phyloP scores from a whole-genome alignment of 2,797 vertebrate genomes.

The Poecilia picta region DNA sequence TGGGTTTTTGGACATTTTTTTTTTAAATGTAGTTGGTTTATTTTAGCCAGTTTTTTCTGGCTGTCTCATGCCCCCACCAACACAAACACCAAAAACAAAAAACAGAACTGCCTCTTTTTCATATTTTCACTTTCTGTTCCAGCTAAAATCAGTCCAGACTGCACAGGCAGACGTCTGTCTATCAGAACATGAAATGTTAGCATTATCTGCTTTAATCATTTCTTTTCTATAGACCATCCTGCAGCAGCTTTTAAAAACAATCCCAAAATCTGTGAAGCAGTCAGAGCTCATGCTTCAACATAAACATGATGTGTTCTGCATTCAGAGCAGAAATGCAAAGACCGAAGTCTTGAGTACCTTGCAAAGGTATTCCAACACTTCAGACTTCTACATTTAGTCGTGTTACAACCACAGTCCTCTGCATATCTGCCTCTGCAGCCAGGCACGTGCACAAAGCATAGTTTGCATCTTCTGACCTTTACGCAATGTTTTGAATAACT shows the following conservation, averaged over 20 bases:
- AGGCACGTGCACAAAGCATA: background rate
- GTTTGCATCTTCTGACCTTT: background rate
- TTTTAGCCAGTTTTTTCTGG: background rate
- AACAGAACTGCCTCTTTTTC: conserved; percentile 5
- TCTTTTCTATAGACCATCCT: background rate
- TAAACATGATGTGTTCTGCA: background rate
- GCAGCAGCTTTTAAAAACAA: background rate
- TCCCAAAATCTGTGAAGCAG: background rate
- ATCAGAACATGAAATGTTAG: background rate
- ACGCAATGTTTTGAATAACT: background rate
- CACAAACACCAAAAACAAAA: background rate
- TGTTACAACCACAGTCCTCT: background rate
- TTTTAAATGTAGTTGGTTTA: background rate
- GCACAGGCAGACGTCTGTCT: background rate
- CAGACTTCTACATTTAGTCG: background rate
- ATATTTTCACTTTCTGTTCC: conserved; percentile 7
- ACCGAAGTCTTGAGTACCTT: background rate
- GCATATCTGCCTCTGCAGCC: background rate
- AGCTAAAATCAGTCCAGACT: background rate
- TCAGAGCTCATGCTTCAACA: background rate
- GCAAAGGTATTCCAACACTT: background rate
- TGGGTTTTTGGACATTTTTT: background rate
- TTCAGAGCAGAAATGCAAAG: background rate
- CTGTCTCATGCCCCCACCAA: background rate
- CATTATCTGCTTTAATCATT: background rate